Conservation (phyloP, 2,113 vertebrate species). For the Mastomys natalensis region DNA sequence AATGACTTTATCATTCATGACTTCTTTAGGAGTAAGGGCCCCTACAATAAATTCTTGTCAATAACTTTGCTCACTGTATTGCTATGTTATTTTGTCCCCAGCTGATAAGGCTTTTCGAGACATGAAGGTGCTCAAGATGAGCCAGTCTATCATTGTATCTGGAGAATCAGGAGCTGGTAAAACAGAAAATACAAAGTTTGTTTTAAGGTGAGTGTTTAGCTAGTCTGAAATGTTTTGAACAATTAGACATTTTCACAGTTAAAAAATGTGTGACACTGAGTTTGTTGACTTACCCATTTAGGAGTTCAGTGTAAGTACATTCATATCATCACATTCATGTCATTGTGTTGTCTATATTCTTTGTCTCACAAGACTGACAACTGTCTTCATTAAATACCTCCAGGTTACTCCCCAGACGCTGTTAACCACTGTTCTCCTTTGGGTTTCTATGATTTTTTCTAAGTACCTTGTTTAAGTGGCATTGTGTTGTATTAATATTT, state of each 20-base stretch:
- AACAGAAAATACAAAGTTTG: slow-evolving; percentile 99
- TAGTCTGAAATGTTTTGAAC: slow-evolving; percentile 15
- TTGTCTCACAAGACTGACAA: neutral
- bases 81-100: slow-evolving; percentile 79
- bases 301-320: neutral
- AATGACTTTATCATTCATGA: slow-evolving; percentile 36
- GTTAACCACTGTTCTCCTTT: neutral
- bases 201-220: slow-evolving; percentile 91
- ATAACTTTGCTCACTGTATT: neutral
- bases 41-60: neutral
- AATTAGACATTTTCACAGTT: neutral
- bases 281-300: neutral
- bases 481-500: neutral
- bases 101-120: slow-evolving; percentile 98
- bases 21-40: slow-evolving; percentile 13
- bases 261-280: neutral
- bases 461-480: neutral
- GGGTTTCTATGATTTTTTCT: neutral
- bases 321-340: neutral
- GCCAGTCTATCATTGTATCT: slow-evolving; percentile 98
- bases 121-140: slow-evolving; percentile 99
- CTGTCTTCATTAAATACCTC: neutral
- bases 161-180: slow-evolving; percentile 99
- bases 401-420: fast-evolving
- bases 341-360: neutral